Evolutionary conservation across 2,888 invertebrate genomes (phyloP).

Genomic region (Pyrrhia umbra): DNA sequence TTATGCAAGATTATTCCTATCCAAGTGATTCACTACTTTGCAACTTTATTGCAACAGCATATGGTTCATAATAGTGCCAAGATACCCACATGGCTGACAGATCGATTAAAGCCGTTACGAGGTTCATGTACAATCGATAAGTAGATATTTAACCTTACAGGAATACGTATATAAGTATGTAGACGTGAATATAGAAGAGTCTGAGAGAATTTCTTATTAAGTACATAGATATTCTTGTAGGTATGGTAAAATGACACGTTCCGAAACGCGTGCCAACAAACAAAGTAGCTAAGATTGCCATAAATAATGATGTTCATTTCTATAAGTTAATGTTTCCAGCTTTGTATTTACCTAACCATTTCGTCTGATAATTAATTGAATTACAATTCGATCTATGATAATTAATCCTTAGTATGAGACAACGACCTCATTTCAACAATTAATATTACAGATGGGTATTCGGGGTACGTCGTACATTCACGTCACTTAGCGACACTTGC

Average conservation of each 20-base stretch:
- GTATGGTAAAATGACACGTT: constrained; percentile 31
- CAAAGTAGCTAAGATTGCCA: not conserved
- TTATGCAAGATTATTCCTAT: constrained; percentile 49
- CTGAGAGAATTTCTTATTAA: constrained; percentile 21
- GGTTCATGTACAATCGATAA: constrained; percentile 51
- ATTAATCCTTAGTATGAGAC: not conserved
- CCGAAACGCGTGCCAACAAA: constrained; percentile 34
- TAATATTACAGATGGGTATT: not conserved
- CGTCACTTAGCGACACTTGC: constrained; percentile 33
- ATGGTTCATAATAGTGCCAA: constrained; percentile 33
- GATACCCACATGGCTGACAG: constrained; percentile 19
- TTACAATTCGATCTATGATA: not conserved
- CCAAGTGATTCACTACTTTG: constrained; percentile 32
- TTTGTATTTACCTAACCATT: no score
- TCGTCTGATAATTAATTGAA: no score
- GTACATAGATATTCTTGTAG: constrained; percentile 9
- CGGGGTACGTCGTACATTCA: not conserved
- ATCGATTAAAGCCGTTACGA: constrained; percentile 46
- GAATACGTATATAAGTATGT: constrained; percentile 5
- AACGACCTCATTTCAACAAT: not conserved
- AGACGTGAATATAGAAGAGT: not conserved
- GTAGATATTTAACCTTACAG: constrained; percentile 30
- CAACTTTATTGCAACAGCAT: constrained; percentile 33
- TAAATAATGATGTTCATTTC: constrained; percentile 4
- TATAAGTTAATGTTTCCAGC: constrained; percentile 2